These are phyloP conservation scores for Cistogaster globosa DNA, from an alignment of 2,888 invertebrate species.

Conservation along the genomic window DNA sequence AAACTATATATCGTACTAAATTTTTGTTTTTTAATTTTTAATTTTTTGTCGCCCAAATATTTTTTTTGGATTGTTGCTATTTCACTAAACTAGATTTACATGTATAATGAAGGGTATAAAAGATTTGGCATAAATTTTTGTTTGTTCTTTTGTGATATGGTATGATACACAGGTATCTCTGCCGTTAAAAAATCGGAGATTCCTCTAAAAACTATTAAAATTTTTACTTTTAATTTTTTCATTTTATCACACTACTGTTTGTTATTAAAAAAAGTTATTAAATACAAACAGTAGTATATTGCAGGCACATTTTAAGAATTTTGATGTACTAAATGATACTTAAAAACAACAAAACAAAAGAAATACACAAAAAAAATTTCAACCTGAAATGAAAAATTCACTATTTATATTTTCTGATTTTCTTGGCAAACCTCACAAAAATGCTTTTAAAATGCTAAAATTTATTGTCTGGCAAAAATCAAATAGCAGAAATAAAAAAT, in stretches of 20 bases:
- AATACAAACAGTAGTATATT: conserved; percentile 50
- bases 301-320: conserved; percentile 53
- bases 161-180: no score
- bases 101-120: no score
- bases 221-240: neutral
- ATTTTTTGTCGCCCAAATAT: no score
- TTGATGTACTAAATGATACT: conserved; percentile 33
- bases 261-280: conserved; percentile 57
- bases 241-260: conserved; percentile 11
- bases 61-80: neutral
- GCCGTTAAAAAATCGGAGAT: no score
- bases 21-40: no score
- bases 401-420: conserved; percentile 48
- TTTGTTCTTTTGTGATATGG: no score
- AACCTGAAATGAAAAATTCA: conserved; percentile 45
- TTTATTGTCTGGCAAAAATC: conserved; percentile 45
- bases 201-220: no score
- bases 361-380: neutral
- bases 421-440: conserved; percentile 66
- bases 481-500: conserved; percentile 6
- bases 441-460: conserved; percentile 70
- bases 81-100: no score
- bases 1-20: no score
- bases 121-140: no score
- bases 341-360: neutral